Evolutionary conservation across 2,888 invertebrate species (phyloP), one percentile per base, ranked within the genome.

Genomic region (Allygus modestus): DNA sequence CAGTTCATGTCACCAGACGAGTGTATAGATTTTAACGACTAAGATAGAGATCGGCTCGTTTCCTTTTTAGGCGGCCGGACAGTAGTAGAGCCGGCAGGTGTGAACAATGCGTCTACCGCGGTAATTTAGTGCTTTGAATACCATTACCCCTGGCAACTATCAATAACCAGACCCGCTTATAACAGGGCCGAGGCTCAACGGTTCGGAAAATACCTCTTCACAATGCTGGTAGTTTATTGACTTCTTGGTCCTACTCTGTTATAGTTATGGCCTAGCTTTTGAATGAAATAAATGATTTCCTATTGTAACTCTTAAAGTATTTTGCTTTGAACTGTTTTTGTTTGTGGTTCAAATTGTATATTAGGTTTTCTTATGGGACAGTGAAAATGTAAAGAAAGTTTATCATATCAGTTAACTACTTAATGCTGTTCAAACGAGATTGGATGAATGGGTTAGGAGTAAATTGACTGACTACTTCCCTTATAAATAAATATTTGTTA

Each of bases 61-160:
- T 65, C 65, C 65, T 65, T 65, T 65, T 65, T 65, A 65, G 65
- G 65, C 65, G 31, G 65, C 4, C 65, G 65, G 65, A 65, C 65
- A 31, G 65, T 65, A 54, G 54, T 54, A 9, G 54, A 23, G 54
- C 20, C 20, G 65, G 23, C 65, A 31, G 65, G 65, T 65, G 65
- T 65, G 65, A 65, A 65, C 65, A 65, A 65, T 65, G 65, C 28
- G 0, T 2, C 65, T 12, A n/a, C 65, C 31, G 65, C 17, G 65
- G 65, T 65, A 65, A 65, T 65, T 65, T 65, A 65, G 28, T 65
- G 65, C 65, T 65, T 28, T 65, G 65, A 65, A 65, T 65, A 65
- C 65, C 65, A 65, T 65, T 65, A 65, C 65, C 12, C 5, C 28
- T 65, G 28, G 65, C 65, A 65, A 65, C 65, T 65, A 65, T 65